phyloP scores from a whole-genome alignment of 2,113 vertebrate species.

The Aepyceros melampus region DNA sequence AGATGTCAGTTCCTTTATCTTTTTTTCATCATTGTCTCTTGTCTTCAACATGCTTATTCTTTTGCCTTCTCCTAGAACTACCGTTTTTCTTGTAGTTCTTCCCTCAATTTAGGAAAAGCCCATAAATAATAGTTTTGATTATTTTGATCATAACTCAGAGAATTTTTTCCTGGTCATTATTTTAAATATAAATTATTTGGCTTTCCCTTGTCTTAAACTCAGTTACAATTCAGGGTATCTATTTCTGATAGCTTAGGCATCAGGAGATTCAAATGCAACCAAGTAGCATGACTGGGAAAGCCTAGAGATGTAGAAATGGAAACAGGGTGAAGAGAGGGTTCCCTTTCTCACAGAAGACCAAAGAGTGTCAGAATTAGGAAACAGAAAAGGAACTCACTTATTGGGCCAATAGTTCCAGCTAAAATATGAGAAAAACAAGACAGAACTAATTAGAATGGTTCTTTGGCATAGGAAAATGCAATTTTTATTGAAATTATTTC shows the following conservation, averaged over 20 bases:
- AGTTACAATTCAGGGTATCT: background rate
- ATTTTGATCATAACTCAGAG: background rate
- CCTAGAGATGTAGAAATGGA: background rate
- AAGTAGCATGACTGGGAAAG: background rate
- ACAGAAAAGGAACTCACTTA: constrained; percentile 58
- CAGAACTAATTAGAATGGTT: background rate
- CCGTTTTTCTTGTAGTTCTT: background rate
- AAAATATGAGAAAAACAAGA: constrained; percentile 41
- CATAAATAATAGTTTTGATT: background rate
- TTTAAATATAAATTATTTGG: background rate
- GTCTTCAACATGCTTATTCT: background rate
- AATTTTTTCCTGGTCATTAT: background rate
- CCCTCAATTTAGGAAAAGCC: background rate
- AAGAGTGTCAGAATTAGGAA: background rate
- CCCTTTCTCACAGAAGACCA: background rate
- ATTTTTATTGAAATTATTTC: background rate
- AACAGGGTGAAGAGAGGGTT: background rate
- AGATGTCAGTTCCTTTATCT: background rate
- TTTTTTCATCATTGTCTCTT: background rate
- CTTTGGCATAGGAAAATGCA: background rate
- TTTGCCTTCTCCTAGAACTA: background rate
- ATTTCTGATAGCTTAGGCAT: background rate
- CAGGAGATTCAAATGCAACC: background rate
- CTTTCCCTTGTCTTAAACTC: background rate
- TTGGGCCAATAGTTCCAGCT: constrained; percentile 58